Conservation (phyloP, 2,888 invertebrate genomes). For the Phyto melanocephala region DNA sequence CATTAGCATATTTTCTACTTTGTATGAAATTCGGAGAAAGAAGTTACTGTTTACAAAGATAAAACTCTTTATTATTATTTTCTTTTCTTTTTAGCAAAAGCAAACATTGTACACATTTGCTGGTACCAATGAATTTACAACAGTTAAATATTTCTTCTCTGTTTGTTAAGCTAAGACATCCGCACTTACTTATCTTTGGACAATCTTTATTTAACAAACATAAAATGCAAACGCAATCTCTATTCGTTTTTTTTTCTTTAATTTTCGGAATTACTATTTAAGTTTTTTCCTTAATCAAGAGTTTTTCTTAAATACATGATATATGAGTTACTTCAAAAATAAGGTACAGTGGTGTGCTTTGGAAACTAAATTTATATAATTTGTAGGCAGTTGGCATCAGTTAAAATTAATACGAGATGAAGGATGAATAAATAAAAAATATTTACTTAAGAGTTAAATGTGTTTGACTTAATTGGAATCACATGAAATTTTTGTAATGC, state of each 20-base stretch:
- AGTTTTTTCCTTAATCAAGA: slow-evolving; percentile 16
- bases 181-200: background rate
- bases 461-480: too few species aligned
- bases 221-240: slow-evolving; percentile 3
- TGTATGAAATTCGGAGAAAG: background rate
- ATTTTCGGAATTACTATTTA: background rate
- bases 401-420: too few species aligned
- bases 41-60: background rate
- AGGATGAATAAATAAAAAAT: too few species aligned
- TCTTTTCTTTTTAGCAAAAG: background rate
- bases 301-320: background rate
- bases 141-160: background rate
- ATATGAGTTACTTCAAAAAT: too few species aligned
- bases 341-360: too few species aligned
- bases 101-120: background rate
- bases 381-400: too few species aligned
- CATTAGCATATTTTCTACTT: background rate
- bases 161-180: background rate
- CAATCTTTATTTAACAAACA: slow-evolving; percentile 22
- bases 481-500: too few species aligned
- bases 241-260: background rate
- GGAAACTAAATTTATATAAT: too few species aligned
- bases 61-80: background rate
- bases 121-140: background rate
- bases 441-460: too few species aligned